phyloP scores from a whole-genome alignment of 1,140 invertebrate species.

The Ganaspis sp. region DNA sequence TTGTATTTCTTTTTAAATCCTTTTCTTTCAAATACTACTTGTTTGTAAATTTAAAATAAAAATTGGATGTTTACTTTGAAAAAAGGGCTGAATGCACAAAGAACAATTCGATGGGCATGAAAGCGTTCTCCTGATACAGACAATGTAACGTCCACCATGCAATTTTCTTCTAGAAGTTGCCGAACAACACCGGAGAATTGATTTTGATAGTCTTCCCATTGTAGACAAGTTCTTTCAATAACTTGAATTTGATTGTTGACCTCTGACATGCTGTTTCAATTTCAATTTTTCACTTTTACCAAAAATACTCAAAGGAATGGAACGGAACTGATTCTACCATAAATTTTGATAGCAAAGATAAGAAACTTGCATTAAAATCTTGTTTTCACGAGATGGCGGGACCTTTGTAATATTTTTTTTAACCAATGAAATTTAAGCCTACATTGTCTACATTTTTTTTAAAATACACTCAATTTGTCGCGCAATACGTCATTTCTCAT shows the following conservation, averaged over 20 bases:
- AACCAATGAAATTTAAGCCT: neutral
- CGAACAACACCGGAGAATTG: constrained; percentile 73
- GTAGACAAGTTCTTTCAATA: constrained; percentile 73
- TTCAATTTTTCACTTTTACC: constrained; percentile 46
- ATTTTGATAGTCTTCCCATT: constrained; percentile 79
- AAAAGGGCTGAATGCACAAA: constrained; percentile 79
- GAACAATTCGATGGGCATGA: constrained; percentile 78
- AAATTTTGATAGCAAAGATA: neutral
- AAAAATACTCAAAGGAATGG: constrained; percentile 53
- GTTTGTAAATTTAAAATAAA: constrained; percentile 3
- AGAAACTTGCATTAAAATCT: neutral
- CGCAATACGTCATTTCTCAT: no score
- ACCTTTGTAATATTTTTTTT: neutral
- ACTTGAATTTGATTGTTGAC: constrained; percentile 45
- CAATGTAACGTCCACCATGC: constrained; percentile 78
- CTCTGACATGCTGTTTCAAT: constrained; percentile 59
- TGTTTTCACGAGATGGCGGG: neutral
- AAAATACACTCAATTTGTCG: no score
- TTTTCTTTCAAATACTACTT: constrained; percentile 32
- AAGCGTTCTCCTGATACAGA: constrained; percentile 76
- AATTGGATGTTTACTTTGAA: constrained; percentile 71
- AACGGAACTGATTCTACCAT: constrained; percentile 53
- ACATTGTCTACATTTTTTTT: no score
- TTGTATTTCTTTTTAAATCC: no score
- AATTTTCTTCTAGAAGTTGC: constrained; percentile 74